phyloP scores from a whole-genome alignment of 2,113 vertebrate species.

The Egretta garzetta region DNA sequence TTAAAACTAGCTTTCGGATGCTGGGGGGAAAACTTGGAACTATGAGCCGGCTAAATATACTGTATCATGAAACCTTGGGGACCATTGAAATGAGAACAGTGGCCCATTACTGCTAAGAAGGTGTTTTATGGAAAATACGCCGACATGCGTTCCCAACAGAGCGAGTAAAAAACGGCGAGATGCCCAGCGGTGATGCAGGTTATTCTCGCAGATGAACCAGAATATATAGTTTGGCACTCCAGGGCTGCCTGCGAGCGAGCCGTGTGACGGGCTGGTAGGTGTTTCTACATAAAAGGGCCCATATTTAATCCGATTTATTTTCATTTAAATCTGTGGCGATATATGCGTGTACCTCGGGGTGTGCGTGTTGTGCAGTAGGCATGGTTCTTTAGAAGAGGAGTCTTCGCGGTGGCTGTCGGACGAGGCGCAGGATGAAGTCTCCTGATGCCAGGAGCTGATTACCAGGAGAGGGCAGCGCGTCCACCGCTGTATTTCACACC shows the following conservation, averaged over 20 bases:
- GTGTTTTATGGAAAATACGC: conserved; percentile 92
- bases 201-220: conserved; percentile 34
- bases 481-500: background rate
- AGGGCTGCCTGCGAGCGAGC: background rate
- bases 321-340: background rate
- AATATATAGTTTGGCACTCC: background rate
- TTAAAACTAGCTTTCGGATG: conserved; percentile 14
- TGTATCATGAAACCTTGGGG: conserved; percentile 86
- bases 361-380: background rate
- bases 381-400: background rate
- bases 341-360: background rate
- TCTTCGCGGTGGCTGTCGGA: background rate
- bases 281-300: background rate
- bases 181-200: conserved; percentile 16
- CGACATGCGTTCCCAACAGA: conserved; percentile 77
- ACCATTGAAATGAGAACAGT: conserved; percentile 88
- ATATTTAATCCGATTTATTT: background rate
- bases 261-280: background rate
- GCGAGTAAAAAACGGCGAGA: conserved; percentile 14
- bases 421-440: background rate
- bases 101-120: conserved; percentile 91
- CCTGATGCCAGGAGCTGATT: conserved; percentile 15
- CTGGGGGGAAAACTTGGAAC: conserved; percentile 57
- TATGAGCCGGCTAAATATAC: conserved; percentile 82
- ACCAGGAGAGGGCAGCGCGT: conserved; percentile 79